phyloP scores from a whole-genome alignment of 2,888 invertebrate genomes.

The Limnephilus lunatus region DNA sequence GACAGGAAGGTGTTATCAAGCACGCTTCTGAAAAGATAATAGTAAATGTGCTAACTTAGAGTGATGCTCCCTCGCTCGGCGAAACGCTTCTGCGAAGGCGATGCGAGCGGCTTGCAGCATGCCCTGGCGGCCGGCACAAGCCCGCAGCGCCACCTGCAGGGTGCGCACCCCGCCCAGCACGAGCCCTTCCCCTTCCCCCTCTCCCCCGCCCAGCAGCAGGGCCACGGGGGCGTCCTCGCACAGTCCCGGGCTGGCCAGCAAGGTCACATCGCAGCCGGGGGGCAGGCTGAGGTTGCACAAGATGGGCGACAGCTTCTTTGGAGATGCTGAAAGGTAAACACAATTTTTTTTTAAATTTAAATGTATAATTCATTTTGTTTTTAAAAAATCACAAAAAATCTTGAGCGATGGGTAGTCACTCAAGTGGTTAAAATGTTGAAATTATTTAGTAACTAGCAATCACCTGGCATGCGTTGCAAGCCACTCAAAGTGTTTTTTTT shows the following conservation, averaged over 20 bases:
- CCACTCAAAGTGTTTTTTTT: too few species aligned
- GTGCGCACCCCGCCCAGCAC: slow-evolving; percentile 29
- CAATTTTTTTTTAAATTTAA: neutral
- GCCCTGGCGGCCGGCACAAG: neutral
- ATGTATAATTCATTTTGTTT: too few species aligned
- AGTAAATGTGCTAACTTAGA: slow-evolving; percentile 39
- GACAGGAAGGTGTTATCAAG: too few species aligned
- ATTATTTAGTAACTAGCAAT: too few species aligned
- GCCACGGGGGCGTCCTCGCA: slow-evolving; percentile 51
- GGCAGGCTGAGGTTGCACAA: neutral
- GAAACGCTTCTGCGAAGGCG: slow-evolving; percentile 23
- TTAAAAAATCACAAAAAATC: too few species aligned
- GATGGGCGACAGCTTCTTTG: neutral
- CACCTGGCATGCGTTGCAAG: too few species aligned
- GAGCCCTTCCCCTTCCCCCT: slow-evolving; percentile 3
- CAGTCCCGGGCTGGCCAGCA: neutral
- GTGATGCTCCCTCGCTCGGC: slow-evolving; percentile 28
- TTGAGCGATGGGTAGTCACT: too few species aligned
- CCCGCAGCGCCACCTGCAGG: neutral
- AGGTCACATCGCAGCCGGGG: neutral
- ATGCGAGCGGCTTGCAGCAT: slow-evolving; percentile 16
- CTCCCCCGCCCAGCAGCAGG: slow-evolving; percentile 55
- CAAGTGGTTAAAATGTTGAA: too few species aligned
- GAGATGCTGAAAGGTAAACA: slow-evolving; percentile 7
- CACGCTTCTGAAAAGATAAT: too few species aligned